Conservation (phyloP, 2,797 vertebrate genomes). For the Ispidina lecontei region DNA sequence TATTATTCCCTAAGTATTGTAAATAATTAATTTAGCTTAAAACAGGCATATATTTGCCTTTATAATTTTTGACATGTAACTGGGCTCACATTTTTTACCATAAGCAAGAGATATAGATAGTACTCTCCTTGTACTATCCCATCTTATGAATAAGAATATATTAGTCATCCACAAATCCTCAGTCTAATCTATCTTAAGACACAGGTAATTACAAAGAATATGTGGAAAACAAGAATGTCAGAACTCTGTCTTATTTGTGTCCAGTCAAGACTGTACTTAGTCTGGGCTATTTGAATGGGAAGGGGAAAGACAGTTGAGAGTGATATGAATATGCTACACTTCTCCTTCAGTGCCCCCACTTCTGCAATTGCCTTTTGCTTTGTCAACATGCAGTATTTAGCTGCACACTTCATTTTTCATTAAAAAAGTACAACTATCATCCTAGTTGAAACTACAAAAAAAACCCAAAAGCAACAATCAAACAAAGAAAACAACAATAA, state of each 20-base stretch:
- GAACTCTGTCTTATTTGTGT: not conserved
- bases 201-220: not conserved
- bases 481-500: no score
- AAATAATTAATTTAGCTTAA: not conserved
- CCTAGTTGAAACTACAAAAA: not conserved
- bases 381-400: not conserved
- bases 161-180: not conserved
- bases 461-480: no score
- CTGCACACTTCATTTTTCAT: not conserved
- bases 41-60: not conserved
- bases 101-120: not conserved
- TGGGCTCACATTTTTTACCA: not conserved
- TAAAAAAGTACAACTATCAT: not conserved
- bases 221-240: not conserved
- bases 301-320: fast-evolving
- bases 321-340: not conserved
- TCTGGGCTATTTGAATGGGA: not conserved
- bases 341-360: not conserved
- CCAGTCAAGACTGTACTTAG: not conserved
- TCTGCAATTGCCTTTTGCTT: not conserved
- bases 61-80: not conserved
- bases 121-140: not conserved
- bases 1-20: not conserved
- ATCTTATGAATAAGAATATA: not conserved
- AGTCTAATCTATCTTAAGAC: not conserved